These are phyloP conservation scores for Cistogaster globosa DNA, from an alignment of 2,888 invertebrate genomes.

Conservation along the genomic window DNA sequence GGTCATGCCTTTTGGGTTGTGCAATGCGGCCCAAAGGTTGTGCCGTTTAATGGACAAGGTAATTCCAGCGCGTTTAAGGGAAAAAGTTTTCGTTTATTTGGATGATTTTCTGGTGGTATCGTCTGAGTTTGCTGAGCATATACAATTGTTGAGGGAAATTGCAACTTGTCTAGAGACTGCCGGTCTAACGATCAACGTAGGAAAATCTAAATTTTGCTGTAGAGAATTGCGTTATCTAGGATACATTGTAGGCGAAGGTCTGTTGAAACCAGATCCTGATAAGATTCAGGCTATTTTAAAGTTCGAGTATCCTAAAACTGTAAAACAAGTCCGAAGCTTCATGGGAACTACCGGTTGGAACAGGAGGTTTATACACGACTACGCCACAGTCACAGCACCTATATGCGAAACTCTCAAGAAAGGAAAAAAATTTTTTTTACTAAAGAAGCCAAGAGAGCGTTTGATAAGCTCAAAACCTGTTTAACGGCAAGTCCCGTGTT, in stretches of 20 bases:
- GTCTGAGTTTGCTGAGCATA: background rate
- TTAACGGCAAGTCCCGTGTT: background rate
- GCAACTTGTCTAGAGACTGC: background rate
- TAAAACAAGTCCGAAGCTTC: background rate
- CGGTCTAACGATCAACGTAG: background rate
- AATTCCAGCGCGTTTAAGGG: background rate
- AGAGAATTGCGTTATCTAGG: background rate
- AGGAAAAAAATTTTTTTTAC: background rate
- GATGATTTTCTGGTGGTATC: background rate
- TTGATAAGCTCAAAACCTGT: background rate
- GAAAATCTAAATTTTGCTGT: background rate
- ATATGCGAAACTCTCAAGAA: background rate
- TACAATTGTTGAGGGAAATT: background rate
- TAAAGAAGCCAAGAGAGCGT: background rate
- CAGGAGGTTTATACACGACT: background rate
- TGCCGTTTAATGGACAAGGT: constrained; percentile 10
- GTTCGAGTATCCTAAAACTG: background rate
- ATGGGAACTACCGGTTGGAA: constrained; percentile 5
- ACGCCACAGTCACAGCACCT: background rate
- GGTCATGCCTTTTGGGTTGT: constrained; percentile 33
- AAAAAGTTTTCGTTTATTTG: background rate
- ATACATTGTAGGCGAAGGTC: constrained; percentile 1
- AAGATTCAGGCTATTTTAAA: background rate
- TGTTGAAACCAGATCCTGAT: background rate
- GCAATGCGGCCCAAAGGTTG: constrained; percentile 20